Evolutionary conservation across 2,113 vertebrate genomes (phyloP), one percentile per base, ranked within the genome.

Genomic region (Bagarius yarrelli): DNA sequence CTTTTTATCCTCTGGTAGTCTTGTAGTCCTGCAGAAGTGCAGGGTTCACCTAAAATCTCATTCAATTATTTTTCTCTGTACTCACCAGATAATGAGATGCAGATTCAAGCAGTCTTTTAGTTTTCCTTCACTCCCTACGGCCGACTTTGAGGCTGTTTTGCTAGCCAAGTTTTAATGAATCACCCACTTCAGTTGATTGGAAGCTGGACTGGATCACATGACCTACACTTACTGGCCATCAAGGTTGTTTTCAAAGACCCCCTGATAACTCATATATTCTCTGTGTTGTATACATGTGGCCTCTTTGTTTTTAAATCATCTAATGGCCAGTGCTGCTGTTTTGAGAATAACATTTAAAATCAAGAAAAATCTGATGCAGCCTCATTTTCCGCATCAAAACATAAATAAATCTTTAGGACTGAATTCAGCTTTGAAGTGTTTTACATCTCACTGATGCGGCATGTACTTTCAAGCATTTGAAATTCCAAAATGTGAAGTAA

Each of bases 111-210:
- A 61, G 79, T 59, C 50, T 84, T 72, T 84, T 60, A 71, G 66
- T 63, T 63, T 74, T 66, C 50, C 67, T 78, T 18, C 23, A 53
- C 73, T 75, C 83, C 66, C 66, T 30, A 75, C 73, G 67, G 83
- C 27, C 53, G 74, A 66, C 79, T 86, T 86, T 85, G 84, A 83
- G 81, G 21, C 34, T 77, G 66, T 44, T 81, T 69, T 21, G 14
- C 69, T 16, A 84, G 59, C 75, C 74, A 85, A 64, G 77, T 80
- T 83, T 83, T 83, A 83, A 86, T 81, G 81, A 83, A 86, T 81
- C 74, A 60, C 50, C 53, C 44, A 60, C 57, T 77, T 53, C 30
- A 66, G 67, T 69, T 83, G 81, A 86, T 86, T 81, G 74, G 69
- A 81, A 25, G 25, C 75, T 19, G 36, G 61, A 56, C 36, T 76